phyloP scores from a whole-genome alignment of 1,140 invertebrate genomes.

The Drosophila bipectinata region DNA sequence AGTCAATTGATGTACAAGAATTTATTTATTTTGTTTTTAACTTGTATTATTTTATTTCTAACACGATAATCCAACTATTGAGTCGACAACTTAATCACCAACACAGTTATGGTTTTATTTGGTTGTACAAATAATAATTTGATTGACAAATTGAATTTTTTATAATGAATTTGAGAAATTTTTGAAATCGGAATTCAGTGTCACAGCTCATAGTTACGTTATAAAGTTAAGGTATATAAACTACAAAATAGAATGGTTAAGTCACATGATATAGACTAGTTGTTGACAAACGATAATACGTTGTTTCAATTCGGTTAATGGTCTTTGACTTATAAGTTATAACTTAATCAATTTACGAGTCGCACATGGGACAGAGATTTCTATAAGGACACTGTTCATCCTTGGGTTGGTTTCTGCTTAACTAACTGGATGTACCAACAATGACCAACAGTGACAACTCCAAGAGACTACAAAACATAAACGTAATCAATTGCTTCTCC shows the following conservation, averaged over 20 bases:
- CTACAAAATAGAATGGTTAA: not conserved
- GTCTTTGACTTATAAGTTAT: not conserved
- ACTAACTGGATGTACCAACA: not conserved
- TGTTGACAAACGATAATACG: not conserved
- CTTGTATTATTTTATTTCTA: slow-evolving; percentile 33
- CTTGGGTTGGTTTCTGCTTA: not conserved
- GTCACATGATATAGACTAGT: not conserved
- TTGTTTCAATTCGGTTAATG: not conserved
- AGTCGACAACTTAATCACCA: not conserved
- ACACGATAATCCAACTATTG: slow-evolving; percentile 3
- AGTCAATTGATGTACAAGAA: slow-evolving; percentile 16
- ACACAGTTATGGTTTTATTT: slow-evolving; percentile 14
- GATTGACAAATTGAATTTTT: not conserved
- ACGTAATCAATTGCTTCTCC: not conserved
- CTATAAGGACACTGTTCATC: not conserved
- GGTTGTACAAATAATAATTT: slow-evolving; percentile 15
- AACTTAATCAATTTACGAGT: slow-evolving; percentile 1
- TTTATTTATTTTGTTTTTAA: slow-evolving; percentile 55
- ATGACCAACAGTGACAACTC: not conserved
- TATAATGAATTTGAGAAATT: not conserved
- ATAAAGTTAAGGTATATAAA: slow-evolving; percentile 9
- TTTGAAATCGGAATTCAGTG: not conserved
- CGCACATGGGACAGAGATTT: not conserved
- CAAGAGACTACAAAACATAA: not conserved
- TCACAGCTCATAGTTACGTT: not conserved